Percentiles rank a stretch among this genome's conserved stretches.
These are phyloP conservation scores for Machimus atricapillus DNA, from an alignment of 2,888 invertebrate species.

Conservation along the genomic window DNA sequence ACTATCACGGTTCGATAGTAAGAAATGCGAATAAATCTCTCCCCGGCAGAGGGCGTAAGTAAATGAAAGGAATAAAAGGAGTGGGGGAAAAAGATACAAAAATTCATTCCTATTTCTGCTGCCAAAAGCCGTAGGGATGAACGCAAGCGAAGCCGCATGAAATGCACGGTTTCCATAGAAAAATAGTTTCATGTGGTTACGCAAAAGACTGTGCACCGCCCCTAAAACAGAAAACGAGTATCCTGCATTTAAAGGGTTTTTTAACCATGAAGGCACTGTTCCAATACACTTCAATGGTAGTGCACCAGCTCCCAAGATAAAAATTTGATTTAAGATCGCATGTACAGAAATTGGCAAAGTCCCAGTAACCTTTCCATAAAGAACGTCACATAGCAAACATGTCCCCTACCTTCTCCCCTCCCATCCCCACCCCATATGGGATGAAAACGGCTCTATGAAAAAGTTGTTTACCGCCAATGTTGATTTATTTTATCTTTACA, in stretches of 20 bases:
- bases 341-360: conserved; percentile 28
- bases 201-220: neutral
- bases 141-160: neutral
- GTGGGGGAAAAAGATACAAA: neutral
- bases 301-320: conserved; percentile 27
- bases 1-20: neutral
- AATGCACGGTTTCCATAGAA: neutral
- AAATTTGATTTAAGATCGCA: conserved; percentile 35
- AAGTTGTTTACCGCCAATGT: conserved; percentile 34
- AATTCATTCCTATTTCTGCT: neutral
- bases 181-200: conserved; percentile 5
- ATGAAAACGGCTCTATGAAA: neutral
- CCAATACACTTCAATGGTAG: conserved; percentile 14
- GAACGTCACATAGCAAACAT: neutral
- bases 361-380: conserved; percentile 31
- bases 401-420: neutral
- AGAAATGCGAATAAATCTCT: neutral
- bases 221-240: neutral
- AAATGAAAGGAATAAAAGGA: neutral
- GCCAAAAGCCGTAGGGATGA: conserved; percentile 1
- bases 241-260: conserved; percentile 16
- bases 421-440: neutral
- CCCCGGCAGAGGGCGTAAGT: neutral
- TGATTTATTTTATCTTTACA: conserved; percentile 28
- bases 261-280: neutral